A percentile compares a stretch with the other conserved stretches of the same genome.
phyloP scores from a whole-genome alignment of 2,888 invertebrate genomes.

The Sympetrum striolatum region DNA sequence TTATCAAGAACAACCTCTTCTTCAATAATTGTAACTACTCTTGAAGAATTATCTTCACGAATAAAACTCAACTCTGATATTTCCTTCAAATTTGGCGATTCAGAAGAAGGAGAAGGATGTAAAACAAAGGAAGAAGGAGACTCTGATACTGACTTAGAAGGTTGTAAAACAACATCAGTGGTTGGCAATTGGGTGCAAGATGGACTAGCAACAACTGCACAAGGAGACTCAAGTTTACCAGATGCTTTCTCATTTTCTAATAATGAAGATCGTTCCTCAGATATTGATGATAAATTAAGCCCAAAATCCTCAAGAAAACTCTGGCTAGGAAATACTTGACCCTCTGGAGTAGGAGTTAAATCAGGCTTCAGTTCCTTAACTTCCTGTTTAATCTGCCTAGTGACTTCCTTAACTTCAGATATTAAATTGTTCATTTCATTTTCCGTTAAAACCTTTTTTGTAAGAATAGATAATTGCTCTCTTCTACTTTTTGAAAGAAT shows the following conservation, averaged over 20 bases:
- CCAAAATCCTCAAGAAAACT: not conserved
- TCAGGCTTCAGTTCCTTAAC: conserved; percentile 63
- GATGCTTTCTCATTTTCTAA: not conserved
- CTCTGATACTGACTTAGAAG: not conserved
- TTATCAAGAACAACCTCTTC: conserved; percentile 44
- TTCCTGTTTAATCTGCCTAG: conserved; percentile 61
- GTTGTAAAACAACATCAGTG: not conserved
- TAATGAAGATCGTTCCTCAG: not conserved
- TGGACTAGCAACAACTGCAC: too few species aligned
- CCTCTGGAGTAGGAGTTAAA: conserved; percentile 63
- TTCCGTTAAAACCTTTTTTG: conserved; percentile 48
- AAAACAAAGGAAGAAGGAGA: not conserved
- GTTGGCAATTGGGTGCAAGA: too few species aligned
- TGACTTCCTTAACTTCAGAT: conserved; percentile 61
- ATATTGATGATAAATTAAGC: not conserved
- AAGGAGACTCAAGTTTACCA: not conserved
- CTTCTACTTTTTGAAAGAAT: conserved; percentile 3
- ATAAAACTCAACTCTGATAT: not conserved
- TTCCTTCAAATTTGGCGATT: not conserved
- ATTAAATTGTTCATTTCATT: conserved; percentile 56
- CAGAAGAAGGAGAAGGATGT: not conserved
- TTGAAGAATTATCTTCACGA: not conserved
- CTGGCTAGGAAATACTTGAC: conserved; percentile 47
- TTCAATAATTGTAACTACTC: conserved; percentile 27
- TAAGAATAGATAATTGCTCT: conserved; percentile 15